A percentile compares a stretch with the other conserved stretches of the same genome.
These are phyloP conservation scores for Spinibarbus caldwelli DNA, from an alignment of 2,797 vertebrate species.

Conservation along the genomic window DNA sequence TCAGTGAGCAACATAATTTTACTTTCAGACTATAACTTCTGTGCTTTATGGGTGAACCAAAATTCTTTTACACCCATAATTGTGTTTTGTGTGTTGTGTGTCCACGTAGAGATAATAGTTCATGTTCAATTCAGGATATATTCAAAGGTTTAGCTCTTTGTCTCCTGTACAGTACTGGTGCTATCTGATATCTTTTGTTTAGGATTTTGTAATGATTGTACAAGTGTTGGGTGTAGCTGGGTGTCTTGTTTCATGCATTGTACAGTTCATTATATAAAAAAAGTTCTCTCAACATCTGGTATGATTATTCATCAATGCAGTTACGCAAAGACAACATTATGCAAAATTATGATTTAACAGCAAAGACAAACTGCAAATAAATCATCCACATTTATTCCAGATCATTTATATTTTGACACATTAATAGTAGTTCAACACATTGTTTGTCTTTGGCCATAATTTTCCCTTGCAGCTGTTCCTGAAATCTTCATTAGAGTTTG, in stretches of 20 bases:
- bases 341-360: background rate
- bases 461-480: background rate
- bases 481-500: background rate
- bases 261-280: background rate
- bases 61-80: background rate
- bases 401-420: background rate
- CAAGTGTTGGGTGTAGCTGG: constrained; percentile 6
- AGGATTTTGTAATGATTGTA: background rate
- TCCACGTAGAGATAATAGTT: background rate
- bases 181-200: background rate
- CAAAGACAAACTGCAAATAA: background rate
- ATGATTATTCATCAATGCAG: background rate
- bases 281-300: background rate
- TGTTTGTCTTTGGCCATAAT: background rate
- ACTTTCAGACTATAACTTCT: background rate
- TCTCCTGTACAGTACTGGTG: background rate
- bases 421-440: background rate
- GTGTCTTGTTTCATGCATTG: background rate
- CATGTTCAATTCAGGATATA: background rate
- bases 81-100: background rate
- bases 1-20: too few relatives aligned
- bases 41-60: background rate
- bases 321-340: background rate
- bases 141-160: background rate
- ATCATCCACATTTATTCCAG: background rate